These are phyloP conservation scores for Myotis findleyi DNA, from an alignment of 2,797 vertebrate species.

Conservation along the genomic window DNA sequence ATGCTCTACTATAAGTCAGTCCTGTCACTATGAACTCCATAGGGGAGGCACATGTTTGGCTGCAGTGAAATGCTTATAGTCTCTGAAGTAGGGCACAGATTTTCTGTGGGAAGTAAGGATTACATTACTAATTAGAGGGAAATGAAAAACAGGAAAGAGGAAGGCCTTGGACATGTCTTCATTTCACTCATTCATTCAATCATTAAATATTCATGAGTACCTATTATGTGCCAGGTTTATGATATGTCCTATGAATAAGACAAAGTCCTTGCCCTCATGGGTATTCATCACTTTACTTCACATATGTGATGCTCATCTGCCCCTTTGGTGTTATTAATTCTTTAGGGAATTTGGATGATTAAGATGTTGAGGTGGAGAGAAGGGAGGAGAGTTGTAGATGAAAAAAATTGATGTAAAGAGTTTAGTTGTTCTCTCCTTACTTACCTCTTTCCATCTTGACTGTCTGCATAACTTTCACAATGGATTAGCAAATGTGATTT, in stretches of 20 bases:
- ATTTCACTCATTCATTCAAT: conserved; percentile 9
- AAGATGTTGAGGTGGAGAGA: conserved; percentile 33
- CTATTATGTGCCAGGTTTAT: background rate
- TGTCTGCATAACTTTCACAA: background rate
- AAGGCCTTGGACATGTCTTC: background rate
- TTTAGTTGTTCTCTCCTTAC: background rate
- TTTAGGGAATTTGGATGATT: conserved; percentile 5
- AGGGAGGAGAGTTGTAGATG: background rate
- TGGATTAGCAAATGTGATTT: conserved; percentile 2
- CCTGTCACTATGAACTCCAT: background rate
- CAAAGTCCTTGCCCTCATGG: background rate
- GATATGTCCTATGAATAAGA: background rate
- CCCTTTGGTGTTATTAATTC: background rate
- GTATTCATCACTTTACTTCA: background rate
- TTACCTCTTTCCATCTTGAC: background rate
- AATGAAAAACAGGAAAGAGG: background rate
- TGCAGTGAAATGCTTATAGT: conserved; percentile 29
- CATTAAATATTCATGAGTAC: background rate
- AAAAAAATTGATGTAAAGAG: conserved; percentile 8
- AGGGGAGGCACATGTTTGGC: background rate
- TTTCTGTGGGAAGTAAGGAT: background rate
- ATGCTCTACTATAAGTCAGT: background rate
- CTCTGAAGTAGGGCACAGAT: background rate
- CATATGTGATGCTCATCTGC: background rate
- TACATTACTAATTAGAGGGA: background rate